Base-by-base conservation (phyloP, 1,140 invertebrate species). In the Carposina sasakii region DNA sequence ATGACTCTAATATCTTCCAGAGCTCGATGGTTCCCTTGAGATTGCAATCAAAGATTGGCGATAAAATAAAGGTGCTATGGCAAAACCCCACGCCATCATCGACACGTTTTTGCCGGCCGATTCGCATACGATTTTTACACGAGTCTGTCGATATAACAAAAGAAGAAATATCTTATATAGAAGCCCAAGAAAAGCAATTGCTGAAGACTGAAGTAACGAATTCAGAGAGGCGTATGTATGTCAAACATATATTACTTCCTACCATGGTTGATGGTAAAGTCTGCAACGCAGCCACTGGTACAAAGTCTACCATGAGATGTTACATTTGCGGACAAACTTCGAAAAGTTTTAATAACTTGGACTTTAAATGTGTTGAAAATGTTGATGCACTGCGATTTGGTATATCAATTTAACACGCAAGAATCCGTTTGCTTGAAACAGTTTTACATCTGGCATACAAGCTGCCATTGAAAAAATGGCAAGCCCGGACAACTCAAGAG, bases 301-400 rank as follows among this genome's bases (percentile, higher is more conserved):
- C 67, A 23, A 60, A 31, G 48, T 85, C 76, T 15, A 63, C 78
- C 10, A 54, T 49, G 34, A 53, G 61, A 12, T 86, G 81, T 46
- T 82, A 75, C 50, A 67, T 83, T 19, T 83, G 76, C 57, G 55
- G 56, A n/a, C 26, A 39, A 16, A 77, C 66, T 30, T 72, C 70
- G 1, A 81, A 72, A 66, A 47, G 73, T 12, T 78, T 85, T 42
- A 85, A 85, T 44, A 57, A 73, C 30, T 49, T 77, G n/a, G n/a
- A n/a, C n/a, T n/a, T n/a, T n/a, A n/a, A n/a, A n/a, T n/a, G n/a
- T n/a, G n/a, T n/a, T 15, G 20, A 16, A 39, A 1, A 23, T 48
- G 19, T 39, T 30, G 12, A 12, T 6, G 6, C 6, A 28, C 24
- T 49, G 22, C 17, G 41, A 17, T 71, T 67, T 46, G 64, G 60